Evolutionary conservation across 23 tunicate genomes (phyloP).

Genomic region (Ciona savignyi): DNA sequence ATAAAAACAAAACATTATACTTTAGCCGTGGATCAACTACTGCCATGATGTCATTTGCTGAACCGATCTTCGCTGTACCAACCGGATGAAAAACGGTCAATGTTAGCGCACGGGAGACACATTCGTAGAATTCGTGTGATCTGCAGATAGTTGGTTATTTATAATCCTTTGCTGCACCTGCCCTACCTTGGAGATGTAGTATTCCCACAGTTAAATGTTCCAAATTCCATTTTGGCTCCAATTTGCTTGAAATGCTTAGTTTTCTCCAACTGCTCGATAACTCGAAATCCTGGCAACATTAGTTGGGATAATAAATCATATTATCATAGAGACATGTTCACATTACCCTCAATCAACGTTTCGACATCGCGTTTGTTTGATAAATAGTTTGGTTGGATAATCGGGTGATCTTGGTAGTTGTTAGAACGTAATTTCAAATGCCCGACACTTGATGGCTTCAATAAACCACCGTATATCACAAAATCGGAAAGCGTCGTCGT

Average conservation of each 20-base stretch:
- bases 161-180: neutral
- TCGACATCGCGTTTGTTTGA: neutral
- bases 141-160: neutral
- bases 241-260: conserved; percentile 6
- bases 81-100: neutral
- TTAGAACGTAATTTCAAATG: neutral
- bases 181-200: neutral
- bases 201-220: conserved; percentile 4
- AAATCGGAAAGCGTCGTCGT: neutral
- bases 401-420: neutral
- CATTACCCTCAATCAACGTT: neutral
- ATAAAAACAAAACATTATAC: neutral
- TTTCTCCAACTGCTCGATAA: conserved; percentile 14
- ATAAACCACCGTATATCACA: neutral
- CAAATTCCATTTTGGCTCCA: conserved; percentile 6
- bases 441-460: neutral
- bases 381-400: conserved; percentile 3
- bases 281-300: conserved; percentile 24
- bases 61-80: neutral
- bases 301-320: no score
- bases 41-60: neutral
- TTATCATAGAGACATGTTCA: no score
- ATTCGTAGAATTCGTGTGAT: neutral
- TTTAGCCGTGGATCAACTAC: neutral
- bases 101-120: neutral